Base-by-base conservation (phyloP, 2,888 invertebrate species). In the Dasysyrphus albostriatus region DNA sequence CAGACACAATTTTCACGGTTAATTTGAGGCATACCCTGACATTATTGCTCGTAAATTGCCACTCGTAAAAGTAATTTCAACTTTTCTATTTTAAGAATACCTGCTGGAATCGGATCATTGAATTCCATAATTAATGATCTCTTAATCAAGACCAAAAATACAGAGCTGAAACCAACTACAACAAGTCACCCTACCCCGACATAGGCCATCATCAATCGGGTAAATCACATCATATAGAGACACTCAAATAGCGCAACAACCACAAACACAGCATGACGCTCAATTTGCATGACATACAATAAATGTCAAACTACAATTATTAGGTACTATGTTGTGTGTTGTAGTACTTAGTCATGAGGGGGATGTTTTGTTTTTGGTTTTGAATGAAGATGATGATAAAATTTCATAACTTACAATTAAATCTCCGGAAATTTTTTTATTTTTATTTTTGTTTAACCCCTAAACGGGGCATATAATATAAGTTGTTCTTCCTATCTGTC, bases 221-320 rank as follows among this genome's bases (percentile, higher is more conserved):
- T 24, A 24, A 24, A 24, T 1, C 24, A 12, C 0, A 44, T 9
- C 5, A 54, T 9, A 72, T 42, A 5, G 58, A 32, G 58, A 42
- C 19, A 44, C 42, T 44, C 47, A 49, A 19, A 56, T 56, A 32
- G 56, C 73, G 51, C 67, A 42, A 37, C 67, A 74, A 69, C 63
- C 54, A 75, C 34, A 75, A 75, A 59, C 65, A 63, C 81, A 81
- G 81, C 81, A 76, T 65, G 84, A 16, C 72, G 49, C 76, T 59
- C 81, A 84, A 84, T 84, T 84, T 84, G 84, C 84, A 81, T 81
- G 84, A 72, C 84, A 72, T 81, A 81, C 72, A 76, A 84, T 84
- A 81, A 76, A 84, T 76, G 84, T 84, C 80, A 81, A 81, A 84
- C 69, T 75, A 76, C 56, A 39, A 63, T 54, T 73, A 44, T 51